These are phyloP conservation scores for Pegoplata infirma DNA, from an alignment of 2,888 invertebrate genomes.

Conservation along the genomic window DNA sequence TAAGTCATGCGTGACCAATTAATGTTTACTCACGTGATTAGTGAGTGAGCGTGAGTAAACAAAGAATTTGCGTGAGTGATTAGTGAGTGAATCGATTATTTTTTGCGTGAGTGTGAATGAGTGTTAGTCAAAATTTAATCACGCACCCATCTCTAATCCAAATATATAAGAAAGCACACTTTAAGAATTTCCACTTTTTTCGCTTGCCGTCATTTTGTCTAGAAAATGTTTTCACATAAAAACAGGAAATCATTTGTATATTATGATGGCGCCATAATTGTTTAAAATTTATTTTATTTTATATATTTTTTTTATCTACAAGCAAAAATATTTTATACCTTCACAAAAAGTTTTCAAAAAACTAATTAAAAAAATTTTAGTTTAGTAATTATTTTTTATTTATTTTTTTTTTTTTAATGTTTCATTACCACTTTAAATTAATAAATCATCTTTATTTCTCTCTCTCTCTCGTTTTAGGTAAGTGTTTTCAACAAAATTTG, in stretches of 20 bases:
- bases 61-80: too few relatives aligned
- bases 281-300: background rate
- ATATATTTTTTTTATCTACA: background rate
- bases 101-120: too few relatives aligned
- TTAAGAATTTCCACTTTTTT: background rate
- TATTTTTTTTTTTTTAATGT: background rate
- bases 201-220: background rate
- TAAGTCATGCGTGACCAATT: too few relatives aligned
- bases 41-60: too few relatives aligned
- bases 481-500: conserved; percentile 25
- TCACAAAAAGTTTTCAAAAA: background rate
- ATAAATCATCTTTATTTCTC: conserved; percentile 37
- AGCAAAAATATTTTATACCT: background rate
- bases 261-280: conserved; percentile 13
- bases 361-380: background rate
- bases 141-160: too few relatives aligned
- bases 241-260: conserved; percentile 8
- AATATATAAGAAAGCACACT: background rate
- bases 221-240: background rate
- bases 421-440: conserved; percentile 14
- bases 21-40: too few relatives aligned
- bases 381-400: background rate
- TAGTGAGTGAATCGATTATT: too few relatives aligned
- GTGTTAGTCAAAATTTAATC: too few relatives aligned
- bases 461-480: conserved; percentile 54